Conservation (phyloP, 2,888 invertebrate species). For the Linnaemya tessellans region DNA sequence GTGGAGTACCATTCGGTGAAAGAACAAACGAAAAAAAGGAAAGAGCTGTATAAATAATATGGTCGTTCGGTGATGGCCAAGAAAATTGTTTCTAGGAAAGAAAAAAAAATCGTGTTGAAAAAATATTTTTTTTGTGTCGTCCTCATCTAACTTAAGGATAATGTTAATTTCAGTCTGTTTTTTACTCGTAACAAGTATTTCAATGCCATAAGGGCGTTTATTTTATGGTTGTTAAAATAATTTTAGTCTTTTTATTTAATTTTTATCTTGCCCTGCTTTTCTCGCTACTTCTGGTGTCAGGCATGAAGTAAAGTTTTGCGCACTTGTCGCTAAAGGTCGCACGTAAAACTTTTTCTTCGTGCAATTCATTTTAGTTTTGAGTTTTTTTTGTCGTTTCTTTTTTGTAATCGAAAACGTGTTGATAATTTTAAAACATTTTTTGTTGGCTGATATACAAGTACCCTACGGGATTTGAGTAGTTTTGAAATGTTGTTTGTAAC, state of each 20-base stretch:
- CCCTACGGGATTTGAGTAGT: no score
- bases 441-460: not conserved
- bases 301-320: conserved; percentile 14
- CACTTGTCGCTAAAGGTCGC: conserved; percentile 49
- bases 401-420: conserved; percentile 66
- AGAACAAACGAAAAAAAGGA: not conserved
- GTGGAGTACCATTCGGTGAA: conserved; percentile 10
- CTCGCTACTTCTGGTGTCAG: not conserved
- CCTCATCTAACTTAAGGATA: conserved; percentile 13
- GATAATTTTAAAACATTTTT: conserved; percentile 59
- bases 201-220: conserved; percentile 56
- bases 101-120: not conserved
- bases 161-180: conserved; percentile 51
- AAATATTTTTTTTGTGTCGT: conserved; percentile 13
- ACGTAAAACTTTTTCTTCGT: conserved; percentile 38
- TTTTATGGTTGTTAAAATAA: conserved; percentile 58
- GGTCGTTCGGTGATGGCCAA: not conserved
- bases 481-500: no score
- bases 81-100: not conserved
- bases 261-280: not conserved
- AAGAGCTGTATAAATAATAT: conserved; percentile 9
- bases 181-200: conserved; percentile 26
- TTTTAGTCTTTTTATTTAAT: conserved; percentile 39
- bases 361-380: conserved; percentile 13
- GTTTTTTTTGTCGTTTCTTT: not conserved